Percentiles rank a stretch among this genome's conserved stretches.
These are phyloP conservation scores for Drosophila melanica DNA, from an alignment of 1,140 invertebrate genomes.

Conservation along the genomic window DNA sequence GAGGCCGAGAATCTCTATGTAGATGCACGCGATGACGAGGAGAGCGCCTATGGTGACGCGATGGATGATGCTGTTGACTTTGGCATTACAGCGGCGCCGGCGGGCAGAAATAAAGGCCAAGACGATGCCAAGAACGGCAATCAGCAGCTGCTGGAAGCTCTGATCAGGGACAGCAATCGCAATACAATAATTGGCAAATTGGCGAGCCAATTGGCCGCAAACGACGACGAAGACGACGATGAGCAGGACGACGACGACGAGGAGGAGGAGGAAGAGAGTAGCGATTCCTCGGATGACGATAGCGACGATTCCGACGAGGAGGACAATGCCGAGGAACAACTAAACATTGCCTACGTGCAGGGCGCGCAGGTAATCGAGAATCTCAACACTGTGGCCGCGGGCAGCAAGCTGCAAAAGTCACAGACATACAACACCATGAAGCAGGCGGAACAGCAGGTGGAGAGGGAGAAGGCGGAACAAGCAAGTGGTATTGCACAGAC, in stretches of 20 bases:
- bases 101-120: slow-evolving; percentile 37
- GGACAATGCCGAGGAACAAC: slow-evolving; percentile 61
- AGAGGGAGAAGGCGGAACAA: not conserved
- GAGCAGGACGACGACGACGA: slow-evolving; percentile 61
- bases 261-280: slow-evolving; percentile 68
- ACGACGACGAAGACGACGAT: slow-evolving; percentile 56
- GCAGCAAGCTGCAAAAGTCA: slow-evolving; percentile 74
- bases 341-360: slow-evolving; percentile 71
- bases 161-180: slow-evolving; percentile 79
- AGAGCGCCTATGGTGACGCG: slow-evolving; percentile 70
- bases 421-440: slow-evolving; percentile 78
- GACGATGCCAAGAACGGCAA: slow-evolving; percentile 72
- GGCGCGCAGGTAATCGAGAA: slow-evolving; percentile 82
- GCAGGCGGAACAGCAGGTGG: slow-evolving; percentile 41
- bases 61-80: slow-evolving; percentile 79
- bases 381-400: slow-evolving; percentile 65
- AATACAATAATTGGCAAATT: slow-evolving; percentile 75
- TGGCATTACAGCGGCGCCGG: slow-evolving; percentile 32
- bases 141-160: slow-evolving; percentile 71
- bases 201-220: slow-evolving; percentile 57
- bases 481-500: not conserved
- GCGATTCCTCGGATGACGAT: slow-evolving; percentile 72
- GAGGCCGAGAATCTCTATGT: slow-evolving; percentile 59
- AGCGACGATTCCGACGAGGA: slow-evolving; percentile 74
- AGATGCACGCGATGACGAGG: slow-evolving; percentile 68